These are phyloP conservation scores for Neoniphon sammara DNA, from an alignment of 2,797 vertebrate genomes.

Conservation along the genomic window DNA sequence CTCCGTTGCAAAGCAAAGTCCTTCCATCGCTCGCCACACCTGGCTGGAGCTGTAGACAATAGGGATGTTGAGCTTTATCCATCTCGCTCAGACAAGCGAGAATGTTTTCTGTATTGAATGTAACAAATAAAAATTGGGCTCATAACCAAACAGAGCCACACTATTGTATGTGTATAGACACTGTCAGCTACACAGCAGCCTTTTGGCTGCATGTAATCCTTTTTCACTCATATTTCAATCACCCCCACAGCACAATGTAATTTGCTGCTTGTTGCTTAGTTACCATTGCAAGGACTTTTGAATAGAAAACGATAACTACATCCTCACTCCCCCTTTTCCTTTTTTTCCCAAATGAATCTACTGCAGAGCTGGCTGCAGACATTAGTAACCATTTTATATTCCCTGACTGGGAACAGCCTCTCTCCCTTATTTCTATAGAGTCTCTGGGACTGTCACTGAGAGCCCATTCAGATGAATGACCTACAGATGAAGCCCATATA, in stretches of 20 bases:
- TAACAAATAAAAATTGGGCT: slow-evolving; percentile 56
- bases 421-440: slow-evolving; percentile 55
- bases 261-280: slow-evolving; percentile 79
- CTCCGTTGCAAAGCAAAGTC: slow-evolving; percentile 50
- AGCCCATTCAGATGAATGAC: slow-evolving; percentile 65
- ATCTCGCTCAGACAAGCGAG: slow-evolving; percentile 34
- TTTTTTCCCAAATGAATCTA: slow-evolving; percentile 59
- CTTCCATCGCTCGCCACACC: slow-evolving; percentile 61
- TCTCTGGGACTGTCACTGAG: slow-evolving; percentile 64
- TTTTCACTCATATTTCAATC: slow-evolving; percentile 76
- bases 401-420: slow-evolving; percentile 64
- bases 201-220: slow-evolving; percentile 60
- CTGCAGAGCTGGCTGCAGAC: slow-evolving; percentile 75
- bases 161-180: slow-evolving; percentile 36
- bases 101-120: slow-evolving; percentile 39
- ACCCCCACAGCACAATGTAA: slow-evolving; percentile 69
- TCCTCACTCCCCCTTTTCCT: slow-evolving; percentile 33
- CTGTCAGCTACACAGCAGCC: slow-evolving; percentile 43
- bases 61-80: slow-evolving; percentile 28
- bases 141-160: slow-evolving; percentile 53
- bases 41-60: slow-evolving; percentile 58
- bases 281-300: slow-evolving; percentile 77
- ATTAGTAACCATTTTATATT: slow-evolving; percentile 76
- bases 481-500: slow-evolving; percentile 55
- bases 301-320: slow-evolving; percentile 71